These are phyloP conservation scores for Himalopsyche kuldschensis DNA, from an alignment of 2,888 invertebrate genomes.

Conservation along the genomic window DNA sequence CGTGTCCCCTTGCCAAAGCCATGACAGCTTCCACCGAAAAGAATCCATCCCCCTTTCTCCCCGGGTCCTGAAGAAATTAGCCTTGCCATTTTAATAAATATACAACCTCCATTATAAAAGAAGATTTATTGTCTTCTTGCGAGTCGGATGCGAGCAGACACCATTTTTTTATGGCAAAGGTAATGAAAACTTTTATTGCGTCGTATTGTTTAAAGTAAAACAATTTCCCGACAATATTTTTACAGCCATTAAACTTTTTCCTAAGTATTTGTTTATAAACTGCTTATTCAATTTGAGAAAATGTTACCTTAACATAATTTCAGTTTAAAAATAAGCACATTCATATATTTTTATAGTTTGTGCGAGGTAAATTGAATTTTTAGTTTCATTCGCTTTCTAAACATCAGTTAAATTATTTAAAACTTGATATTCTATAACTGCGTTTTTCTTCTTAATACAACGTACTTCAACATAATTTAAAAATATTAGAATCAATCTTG, in stretches of 20 bases:
- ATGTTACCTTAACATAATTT: background rate
- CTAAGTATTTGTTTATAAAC: background rate
- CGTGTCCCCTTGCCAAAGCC: background rate
- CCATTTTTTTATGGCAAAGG: background rate
- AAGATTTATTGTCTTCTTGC: constrained; percentile 32
- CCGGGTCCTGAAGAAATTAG: constrained; percentile 33
- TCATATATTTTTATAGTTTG: too few relatives aligned
- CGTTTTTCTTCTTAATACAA: too few relatives aligned
- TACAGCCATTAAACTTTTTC: background rate
- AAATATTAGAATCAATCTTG: too few relatives aligned
- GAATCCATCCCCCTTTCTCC: background rate
- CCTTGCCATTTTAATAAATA: constrained; percentile 35
- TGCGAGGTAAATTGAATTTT: too few relatives aligned
- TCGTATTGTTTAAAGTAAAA: constrained; percentile 4
- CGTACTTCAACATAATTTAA: too few relatives aligned
- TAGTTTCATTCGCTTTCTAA: too few relatives aligned
- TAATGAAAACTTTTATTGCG: constrained; percentile 8
- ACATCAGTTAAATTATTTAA: too few relatives aligned
- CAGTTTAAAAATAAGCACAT: too few relatives aligned
- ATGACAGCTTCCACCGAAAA: background rate
- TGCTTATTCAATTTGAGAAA: background rate
- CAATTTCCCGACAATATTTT: background rate
- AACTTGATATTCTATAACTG: too few relatives aligned
- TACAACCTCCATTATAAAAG: constrained; percentile 28
- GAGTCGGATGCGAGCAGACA: background rate